Percentiles rank a stretch among this genome's conserved stretches.
Evolutionary conservation across 1,140 invertebrate genomes (phyloP).

Genomic region (Drosophila tsacasi): DNA sequence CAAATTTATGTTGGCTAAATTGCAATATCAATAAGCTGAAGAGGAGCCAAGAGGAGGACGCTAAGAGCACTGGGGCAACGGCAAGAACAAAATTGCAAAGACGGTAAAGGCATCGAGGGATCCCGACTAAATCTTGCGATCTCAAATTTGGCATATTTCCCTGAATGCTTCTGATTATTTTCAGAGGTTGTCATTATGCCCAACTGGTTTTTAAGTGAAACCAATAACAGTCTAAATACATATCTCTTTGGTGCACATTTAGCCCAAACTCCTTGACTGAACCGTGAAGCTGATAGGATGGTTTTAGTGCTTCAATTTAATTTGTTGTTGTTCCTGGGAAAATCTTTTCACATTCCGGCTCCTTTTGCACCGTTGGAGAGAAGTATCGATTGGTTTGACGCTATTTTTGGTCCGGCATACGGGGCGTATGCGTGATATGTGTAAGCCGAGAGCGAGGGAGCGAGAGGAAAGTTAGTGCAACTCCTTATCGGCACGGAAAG

Average conservation of each 20-base stretch:
- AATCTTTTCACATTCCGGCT: background rate
- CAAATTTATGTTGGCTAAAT: constrained; percentile 68
- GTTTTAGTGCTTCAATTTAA: background rate
- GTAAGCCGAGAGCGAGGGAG: background rate
- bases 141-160: background rate
- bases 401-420: constrained; percentile 37
- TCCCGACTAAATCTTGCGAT: background rate
- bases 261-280: too few species aligned
- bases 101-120: constrained; percentile 2
- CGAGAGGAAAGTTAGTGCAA: constrained; percentile 16
- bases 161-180: background rate
- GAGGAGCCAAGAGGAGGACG: constrained; percentile 3
- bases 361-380: background rate
- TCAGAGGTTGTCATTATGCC: background rate
- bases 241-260: too few species aligned
- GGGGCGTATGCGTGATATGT: constrained; percentile 25
- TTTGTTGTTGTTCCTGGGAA: background rate
- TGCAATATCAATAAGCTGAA: constrained; percentile 72
- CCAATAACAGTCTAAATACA: background rate
- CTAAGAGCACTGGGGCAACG: constrained; percentile 13
- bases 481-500: constrained; percentile 29
- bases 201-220: background rate
- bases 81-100: constrained; percentile 9
- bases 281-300: too few species aligned
- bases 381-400: constrained; percentile 35